Conservation (phyloP, 2,113 vertebrate genomes). For the Puntigrus tetrazona region DNA sequence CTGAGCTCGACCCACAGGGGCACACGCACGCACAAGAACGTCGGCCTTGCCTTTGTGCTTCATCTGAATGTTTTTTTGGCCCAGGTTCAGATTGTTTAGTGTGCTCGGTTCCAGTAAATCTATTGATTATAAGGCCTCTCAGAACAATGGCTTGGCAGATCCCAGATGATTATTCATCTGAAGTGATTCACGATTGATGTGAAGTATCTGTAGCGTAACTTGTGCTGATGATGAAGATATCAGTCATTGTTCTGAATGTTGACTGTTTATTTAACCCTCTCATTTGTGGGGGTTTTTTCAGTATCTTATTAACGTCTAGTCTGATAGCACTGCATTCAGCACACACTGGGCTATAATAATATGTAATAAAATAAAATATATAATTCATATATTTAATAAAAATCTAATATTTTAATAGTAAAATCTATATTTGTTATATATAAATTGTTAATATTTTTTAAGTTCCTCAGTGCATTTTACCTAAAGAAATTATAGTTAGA, state of each 20-base stretch:
- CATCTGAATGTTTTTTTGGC: slow-evolving; percentile 11
- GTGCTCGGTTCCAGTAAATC: slow-evolving; percentile 18
- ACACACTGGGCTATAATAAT: too few relatives aligned
- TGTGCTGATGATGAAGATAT: background rate
- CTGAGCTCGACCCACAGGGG: background rate
- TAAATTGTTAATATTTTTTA: too few relatives aligned
- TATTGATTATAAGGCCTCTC: background rate
- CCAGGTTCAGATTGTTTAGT: background rate
- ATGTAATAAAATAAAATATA: background rate
- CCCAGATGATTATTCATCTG: background rate
- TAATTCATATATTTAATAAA: too few relatives aligned
- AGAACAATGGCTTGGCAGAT: slow-evolving; percentile 12
- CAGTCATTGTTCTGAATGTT: background rate
- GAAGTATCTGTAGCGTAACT: background rate
- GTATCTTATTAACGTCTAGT: too few relatives aligned
- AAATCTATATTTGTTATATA: too few relatives aligned
- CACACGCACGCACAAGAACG: background rate
- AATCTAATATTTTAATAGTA: too few relatives aligned
- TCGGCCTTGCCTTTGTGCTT: background rate
- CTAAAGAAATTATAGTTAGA: too few relatives aligned
- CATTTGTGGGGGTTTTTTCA: too few relatives aligned
- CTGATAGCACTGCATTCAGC: too few relatives aligned
- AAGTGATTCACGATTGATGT: slow-evolving; percentile 16
- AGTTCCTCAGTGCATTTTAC: background rate
- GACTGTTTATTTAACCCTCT: background rate